Evolutionary conservation across 2,888 invertebrate genomes (phyloP), one percentile per base, ranked within the genome.

Genomic region (Diadromus collaris): DNA sequence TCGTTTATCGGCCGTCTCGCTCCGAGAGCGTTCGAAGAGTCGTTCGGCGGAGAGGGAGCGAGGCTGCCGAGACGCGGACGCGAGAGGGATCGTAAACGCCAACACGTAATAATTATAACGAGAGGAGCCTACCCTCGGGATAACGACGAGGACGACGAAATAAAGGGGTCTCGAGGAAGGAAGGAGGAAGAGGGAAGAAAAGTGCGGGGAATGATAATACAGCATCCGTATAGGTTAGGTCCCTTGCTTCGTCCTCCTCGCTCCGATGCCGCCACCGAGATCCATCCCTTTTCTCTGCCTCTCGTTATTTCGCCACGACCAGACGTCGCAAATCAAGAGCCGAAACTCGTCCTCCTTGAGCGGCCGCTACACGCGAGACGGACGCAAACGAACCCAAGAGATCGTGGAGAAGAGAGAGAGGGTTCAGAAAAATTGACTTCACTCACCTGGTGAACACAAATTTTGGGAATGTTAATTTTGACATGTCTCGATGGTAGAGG

Each of bases 21-120:
- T 70, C 51, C 44, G 29, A 41, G 68, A 58, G 24, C 16, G 32
- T 63, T 38, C 41, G 29, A 6, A 38, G 56, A 44, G 24, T 46
- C 54, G 56, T 10, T 16, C 41, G 54, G 51, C 7, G 63, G 21
- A 63, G 64, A 64, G 38, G 64, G 58, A 34, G 27, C 65, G 68
- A 78, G 24, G 24, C 44, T 76, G 77, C 70, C 58, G 69, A 54
- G 71, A 41, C 71, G 48, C 71, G 74, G 72, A 56, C 54, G 72
- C 72, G 60, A 73, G 82, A 61, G 70, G 78, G 87, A 83, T 88
- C 89, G 88, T 89, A 89, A 89, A 89, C 86, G 89, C 87, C 88
- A 88, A 89, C 88, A 86, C 88, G 87, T 87, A 86, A 86, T 89
- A 89, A 89, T 89, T 89, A 89, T 89, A 89, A 89, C 87, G 88